Evolutionary conservation across 2,888 invertebrate species (phyloP).

Genomic region (Eupeodes luniger): DNA sequence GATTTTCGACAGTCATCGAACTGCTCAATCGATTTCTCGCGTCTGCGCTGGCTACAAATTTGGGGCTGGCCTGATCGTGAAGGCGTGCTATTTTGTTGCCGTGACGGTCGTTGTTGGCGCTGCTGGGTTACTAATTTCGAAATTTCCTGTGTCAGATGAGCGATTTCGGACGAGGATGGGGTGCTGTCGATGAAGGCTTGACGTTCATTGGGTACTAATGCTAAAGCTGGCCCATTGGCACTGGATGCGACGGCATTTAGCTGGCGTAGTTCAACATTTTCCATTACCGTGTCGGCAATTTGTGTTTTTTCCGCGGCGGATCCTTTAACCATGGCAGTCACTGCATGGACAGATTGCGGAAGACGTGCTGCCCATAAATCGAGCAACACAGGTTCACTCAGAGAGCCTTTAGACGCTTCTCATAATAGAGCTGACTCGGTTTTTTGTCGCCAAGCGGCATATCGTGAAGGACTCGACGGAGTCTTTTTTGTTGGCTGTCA

Average conservation of each 20-base stretch:
- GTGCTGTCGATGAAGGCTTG: background rate
- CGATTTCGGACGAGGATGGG: background rate
- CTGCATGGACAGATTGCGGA: constrained; percentile 6
- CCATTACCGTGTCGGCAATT: constrained; percentile 29
- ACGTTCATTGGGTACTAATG: background rate
- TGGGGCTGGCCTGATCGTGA: too few species aligned
- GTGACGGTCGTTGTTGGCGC: background rate
- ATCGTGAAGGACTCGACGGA: constrained; percentile 6
- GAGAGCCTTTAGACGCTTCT: constrained; percentile 20
- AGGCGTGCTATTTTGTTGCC: too few species aligned
- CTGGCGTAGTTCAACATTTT: constrained; percentile 29
- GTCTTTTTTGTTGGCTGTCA: constrained; percentile 25
- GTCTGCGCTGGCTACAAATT: too few species aligned
- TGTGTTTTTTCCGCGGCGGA: constrained; percentile 26
- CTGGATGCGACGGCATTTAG: background rate
- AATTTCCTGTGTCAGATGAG: background rate
- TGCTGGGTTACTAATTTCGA: background rate
- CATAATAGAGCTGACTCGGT: constrained; percentile 36
- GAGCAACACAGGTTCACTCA: constrained; percentile 33
- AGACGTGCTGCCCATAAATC: constrained; percentile 16
- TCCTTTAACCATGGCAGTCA: constrained; percentile 23
- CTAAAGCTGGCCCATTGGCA: background rate
- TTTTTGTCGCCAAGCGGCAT: constrained; percentile 31
- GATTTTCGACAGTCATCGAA: constrained; percentile 21
- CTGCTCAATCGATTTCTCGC: constrained; percentile 24